Evolutionary conservation across 1,140 invertebrate species (phyloP), one percentile per base, ranked within the genome.

Genomic region (Mamestra configurata): DNA sequence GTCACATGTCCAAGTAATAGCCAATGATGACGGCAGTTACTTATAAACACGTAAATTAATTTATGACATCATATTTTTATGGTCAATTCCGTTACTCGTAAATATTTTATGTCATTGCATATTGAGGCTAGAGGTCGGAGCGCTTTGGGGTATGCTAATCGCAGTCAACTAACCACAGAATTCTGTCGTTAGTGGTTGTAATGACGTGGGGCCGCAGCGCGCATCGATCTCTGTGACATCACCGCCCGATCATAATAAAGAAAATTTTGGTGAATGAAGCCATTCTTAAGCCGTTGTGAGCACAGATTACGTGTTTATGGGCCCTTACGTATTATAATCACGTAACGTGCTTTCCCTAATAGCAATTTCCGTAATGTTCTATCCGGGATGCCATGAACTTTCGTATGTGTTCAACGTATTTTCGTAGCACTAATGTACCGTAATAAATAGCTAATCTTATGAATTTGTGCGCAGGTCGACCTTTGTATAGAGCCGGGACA

Each of bases 401-500:
- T 46, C 66, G 22, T 46, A 15, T 35, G 18, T 22, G 64, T 68
- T 24, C 22, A 11, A 27, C 66, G 40, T 40, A 70, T 68, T 68
- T 46, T 22, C 64, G 18, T 22, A 66, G 35, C 0, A 15, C 24
- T 40, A 66, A 66, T 24, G 66, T 70, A 18, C 20, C 61, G 18
- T 43, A 49, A 49, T 46, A 70, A 27, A 49, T 70, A 40, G 57
- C 73, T 76, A 61, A 76, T 64, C 55, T 11, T 64, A 64, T 31
- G 18, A 76, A 46, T 49, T 49, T 64, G 20, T 76, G 40, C 51
- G 20, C 95, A 98, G 96, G 97, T 98, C 84, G 97, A 98, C 86
- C 95, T 98, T 76, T 97, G 97, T 84, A 98, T 99, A 85, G 98
- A 98, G 89, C 97, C 98, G 5, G 98, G 98, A 0, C 97, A 98